Evolutionary conservation across 1,140 invertebrate genomes (phyloP), one percentile per base, ranked within the genome.

Genomic region (Aphidius gifuensis): DNA sequence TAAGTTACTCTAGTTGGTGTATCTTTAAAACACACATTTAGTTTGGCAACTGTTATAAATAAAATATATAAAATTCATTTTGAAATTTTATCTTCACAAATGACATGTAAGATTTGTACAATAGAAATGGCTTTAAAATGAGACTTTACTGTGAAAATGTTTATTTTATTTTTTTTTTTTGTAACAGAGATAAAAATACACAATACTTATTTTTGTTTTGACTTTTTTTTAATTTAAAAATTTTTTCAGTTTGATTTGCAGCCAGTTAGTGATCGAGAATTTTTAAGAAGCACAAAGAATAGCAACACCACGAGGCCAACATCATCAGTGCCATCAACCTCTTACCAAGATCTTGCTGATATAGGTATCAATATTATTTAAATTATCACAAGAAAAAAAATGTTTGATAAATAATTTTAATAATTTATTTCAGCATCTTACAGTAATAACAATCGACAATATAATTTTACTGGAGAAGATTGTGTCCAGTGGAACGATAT

Each of bases 281-380:
- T 63, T 49, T 21, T 47, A 8, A 74, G 71, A 61, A 67, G 63
- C 39, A 51, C 65, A 49, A 76, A 76, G 51, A 74, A 76, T 50
- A 80, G 74, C 48, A 78, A 78, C 57, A 68, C 23, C 23, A 32
- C 74, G 21, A 71, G 70, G 67, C 66, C 70, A 16, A 68, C 66
- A 48, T 54, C 63, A 42, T 67, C 72, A 8, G 55, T 59, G 42
- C 65, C 68, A 46, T 70, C 64, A 5, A 60, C 65, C 3, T 59
- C 65, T 11, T 72, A 71, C 65, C 71, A 71, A 49, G 73, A 76
- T 46, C 63, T 75, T 40, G 58, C 69, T 9, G 71, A 76, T 50
- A 69, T 72, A 62, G 70, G 74, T 76, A 69, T 40, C 45, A 42
- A 49, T 60, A 43, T 53, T 21, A 56, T 32, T 64, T n/a, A 55